These are phyloP conservation scores for Sebastes cheni DNA, from an alignment of 2,797 vertebrate genomes.

Conservation along the genomic window DNA sequence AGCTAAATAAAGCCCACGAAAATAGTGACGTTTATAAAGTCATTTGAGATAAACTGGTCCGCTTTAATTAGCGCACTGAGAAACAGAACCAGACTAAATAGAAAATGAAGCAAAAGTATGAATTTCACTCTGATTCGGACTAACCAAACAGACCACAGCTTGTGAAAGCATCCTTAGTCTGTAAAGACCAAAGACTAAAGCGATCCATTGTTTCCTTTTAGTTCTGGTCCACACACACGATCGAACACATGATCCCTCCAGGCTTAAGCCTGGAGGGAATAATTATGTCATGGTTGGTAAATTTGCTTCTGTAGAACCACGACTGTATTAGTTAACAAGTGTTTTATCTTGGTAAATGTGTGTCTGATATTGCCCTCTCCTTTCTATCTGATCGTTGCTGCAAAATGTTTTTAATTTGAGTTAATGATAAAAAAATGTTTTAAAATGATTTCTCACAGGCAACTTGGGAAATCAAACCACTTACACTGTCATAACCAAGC, in stretches of 20 bases:
- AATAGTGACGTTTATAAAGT: too few relatives aligned
- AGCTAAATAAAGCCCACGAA: too few relatives aligned
- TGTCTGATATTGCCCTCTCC: neutral
- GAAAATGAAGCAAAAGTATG: too few relatives aligned
- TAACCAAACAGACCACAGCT: fast-evolving
- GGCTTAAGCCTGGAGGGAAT: neutral
- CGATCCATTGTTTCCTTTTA: too few relatives aligned
- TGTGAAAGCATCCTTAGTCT: too few relatives aligned
- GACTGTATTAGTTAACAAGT: neutral
- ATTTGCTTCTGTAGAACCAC: neutral
- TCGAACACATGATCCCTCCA: neutral
- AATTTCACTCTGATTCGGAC: too few relatives aligned
- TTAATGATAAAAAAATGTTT: neutral
- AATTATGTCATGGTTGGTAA: neutral
- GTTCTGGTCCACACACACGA: neutral
- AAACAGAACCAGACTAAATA: too few relatives aligned
- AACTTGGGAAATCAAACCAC: neutral
- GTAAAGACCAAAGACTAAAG: too few relatives aligned
- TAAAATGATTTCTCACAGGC: neutral
- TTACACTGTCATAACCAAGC: neutral
- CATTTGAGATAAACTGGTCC: too few relatives aligned
- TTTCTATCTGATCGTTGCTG: neutral
- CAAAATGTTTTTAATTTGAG: neutral
- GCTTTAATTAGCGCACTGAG: too few relatives aligned
- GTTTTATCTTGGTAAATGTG: neutral